Conservation (phyloP, 2,888 invertebrate species). For the Eupithecia subumbrata region DNA sequence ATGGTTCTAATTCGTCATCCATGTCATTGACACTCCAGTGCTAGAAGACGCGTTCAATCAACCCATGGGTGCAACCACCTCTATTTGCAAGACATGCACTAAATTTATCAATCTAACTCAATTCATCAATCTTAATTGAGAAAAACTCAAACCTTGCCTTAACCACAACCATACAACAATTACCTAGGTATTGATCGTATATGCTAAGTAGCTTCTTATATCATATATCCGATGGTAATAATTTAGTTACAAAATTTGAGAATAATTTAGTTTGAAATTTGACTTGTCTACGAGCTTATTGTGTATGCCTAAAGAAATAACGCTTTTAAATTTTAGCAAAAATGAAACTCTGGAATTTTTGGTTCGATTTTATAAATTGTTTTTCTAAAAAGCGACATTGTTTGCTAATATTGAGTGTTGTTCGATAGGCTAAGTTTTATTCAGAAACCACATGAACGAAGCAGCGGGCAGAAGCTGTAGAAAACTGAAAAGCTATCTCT, state of each 20-base stretch:
- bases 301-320: background rate
- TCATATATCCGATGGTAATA: background rate
- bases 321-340: background rate
- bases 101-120: constrained; percentile 6
- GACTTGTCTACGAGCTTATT: background rate
- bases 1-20: constrained; percentile 69
- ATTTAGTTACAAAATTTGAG: background rate
- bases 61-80: constrained; percentile 75
- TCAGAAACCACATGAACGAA: background rate
- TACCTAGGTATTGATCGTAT: background rate
- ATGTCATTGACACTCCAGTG: constrained; percentile 74
- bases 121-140: background rate
- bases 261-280: background rate
- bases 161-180: background rate
- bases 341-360: background rate
- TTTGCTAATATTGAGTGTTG: no score
- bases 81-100: constrained; percentile 34
- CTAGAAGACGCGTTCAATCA: constrained; percentile 62
- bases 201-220: background rate
- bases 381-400: no score
- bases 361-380: background rate
- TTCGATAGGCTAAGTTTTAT: background rate
- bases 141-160: background rate
- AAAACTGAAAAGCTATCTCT: background rate
- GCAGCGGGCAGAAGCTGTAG: background rate